phyloP scores from a whole-genome alignment of 1,140 invertebrate species.

The Zaprionus taronus region DNA sequence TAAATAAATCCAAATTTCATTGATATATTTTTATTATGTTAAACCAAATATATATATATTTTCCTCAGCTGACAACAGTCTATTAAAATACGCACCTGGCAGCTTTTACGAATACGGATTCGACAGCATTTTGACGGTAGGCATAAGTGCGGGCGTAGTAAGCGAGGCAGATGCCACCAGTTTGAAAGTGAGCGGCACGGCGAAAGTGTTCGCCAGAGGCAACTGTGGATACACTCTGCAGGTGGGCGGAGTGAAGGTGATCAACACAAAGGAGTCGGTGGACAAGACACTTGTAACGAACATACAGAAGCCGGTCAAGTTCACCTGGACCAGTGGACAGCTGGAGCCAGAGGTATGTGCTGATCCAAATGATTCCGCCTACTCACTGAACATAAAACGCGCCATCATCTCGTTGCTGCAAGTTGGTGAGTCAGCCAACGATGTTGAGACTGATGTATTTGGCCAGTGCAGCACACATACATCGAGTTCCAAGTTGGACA shows the following conservation, averaged over 20 bases:
- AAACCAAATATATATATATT: background rate
- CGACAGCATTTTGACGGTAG: constrained; percentile 76
- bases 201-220: constrained; percentile 84
- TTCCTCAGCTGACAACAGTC: constrained; percentile 62
- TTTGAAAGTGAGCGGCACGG: constrained; percentile 85
- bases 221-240: constrained; percentile 86
- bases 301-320: constrained; percentile 89
- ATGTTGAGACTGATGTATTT: constrained; percentile 88
- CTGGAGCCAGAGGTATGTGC: constrained; percentile 90
- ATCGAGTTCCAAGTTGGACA: constrained; percentile 87
- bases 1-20: background rate
- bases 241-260: constrained; percentile 85
- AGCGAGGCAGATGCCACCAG: constrained; percentile 85
- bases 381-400: constrained; percentile 94
- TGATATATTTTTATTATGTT: background rate
- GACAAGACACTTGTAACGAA: constrained; percentile 67
- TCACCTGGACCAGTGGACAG: constrained; percentile 90
- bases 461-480: constrained; percentile 93
- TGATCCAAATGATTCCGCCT: constrained; percentile 87
- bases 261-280: constrained; percentile 68
- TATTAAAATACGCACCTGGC: constrained; percentile 65
- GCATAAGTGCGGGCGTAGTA: constrained; percentile 50
- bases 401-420: constrained; percentile 95
- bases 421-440: constrained; percentile 66
- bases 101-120: constrained; percentile 74